Conservation (phyloP, 2,113 vertebrate genomes). For the Gadus chalcogrammus region DNA sequence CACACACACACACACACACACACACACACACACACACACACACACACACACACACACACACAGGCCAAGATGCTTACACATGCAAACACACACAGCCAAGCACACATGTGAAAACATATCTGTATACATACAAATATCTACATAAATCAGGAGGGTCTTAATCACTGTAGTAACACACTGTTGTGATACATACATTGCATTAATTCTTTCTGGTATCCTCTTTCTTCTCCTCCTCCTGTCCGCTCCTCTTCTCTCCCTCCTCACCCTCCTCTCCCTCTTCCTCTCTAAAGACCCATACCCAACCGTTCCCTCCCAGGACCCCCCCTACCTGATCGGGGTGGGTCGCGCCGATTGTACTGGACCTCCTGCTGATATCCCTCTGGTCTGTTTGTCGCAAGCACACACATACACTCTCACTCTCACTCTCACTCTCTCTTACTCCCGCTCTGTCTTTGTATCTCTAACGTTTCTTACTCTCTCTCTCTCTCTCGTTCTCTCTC, state of each 20-base stretch:
- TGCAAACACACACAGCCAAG: no score
- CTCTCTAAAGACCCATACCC: neutral
- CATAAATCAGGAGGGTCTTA: no score
- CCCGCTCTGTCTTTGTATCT: no score
- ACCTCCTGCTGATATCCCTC: slow-evolving; percentile 81
- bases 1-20: neutral
- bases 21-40: no score
- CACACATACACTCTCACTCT: neutral
- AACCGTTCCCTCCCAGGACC: neutral
- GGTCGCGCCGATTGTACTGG: slow-evolving; percentile 93
- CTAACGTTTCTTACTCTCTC: no score
- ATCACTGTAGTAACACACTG: no score
- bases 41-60: no score
- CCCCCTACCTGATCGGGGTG: slow-evolving; percentile 78
- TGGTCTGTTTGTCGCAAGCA: slow-evolving; percentile 71
- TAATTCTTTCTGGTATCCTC: neutral
- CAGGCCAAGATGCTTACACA: neutral
- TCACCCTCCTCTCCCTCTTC: neutral
- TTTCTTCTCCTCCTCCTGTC: neutral
- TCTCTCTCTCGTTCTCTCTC: no score
- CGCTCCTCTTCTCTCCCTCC: neutral
- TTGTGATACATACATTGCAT: no score
- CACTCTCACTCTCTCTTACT: neutral
- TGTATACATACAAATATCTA: no score
- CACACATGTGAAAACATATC: no score